Evolutionary conservation across 2,797 vertebrate genomes (phyloP).

Genomic region (Poliocrania exsul): DNA sequence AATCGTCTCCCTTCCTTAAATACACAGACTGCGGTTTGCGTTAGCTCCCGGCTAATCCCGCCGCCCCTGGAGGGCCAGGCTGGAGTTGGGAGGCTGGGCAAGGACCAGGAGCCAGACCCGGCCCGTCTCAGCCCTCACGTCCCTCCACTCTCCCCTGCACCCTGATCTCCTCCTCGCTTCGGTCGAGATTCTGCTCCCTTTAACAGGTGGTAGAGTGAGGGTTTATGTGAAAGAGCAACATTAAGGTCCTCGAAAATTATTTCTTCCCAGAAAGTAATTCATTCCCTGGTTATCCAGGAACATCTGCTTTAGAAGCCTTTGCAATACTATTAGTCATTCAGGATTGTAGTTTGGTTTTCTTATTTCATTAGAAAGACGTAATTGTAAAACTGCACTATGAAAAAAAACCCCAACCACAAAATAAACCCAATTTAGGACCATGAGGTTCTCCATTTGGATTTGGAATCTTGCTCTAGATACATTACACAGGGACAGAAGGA

Average conservation of each 20-base stretch:
- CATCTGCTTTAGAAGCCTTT: not conserved
- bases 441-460: not conserved
- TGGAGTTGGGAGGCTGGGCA: fast-evolving
- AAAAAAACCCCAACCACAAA: not conserved
- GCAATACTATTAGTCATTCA: not conserved
- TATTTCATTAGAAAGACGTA: not conserved
- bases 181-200: not conserved
- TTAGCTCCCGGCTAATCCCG: not conserved
- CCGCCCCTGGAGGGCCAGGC: not conserved
- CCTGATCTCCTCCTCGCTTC: not conserved
- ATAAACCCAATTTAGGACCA: not conserved
- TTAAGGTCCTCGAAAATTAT: not conserved
- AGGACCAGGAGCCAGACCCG: not conserved
- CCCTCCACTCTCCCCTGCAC: not conserved
- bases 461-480: not conserved
- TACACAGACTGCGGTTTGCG: not conserved
- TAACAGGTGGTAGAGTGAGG: not conserved
- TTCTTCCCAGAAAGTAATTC: not conserved
- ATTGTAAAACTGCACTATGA: not conserved
- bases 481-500: fast-evolving
- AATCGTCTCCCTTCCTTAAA: not conserved
- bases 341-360: not conserved
- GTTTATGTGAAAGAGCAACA: not conserved
- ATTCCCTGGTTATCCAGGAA: not conserved
- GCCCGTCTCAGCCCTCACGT: not conserved